These are phyloP conservation scores for Holothuria leucospilota DNA, from an alignment of 53 echinoderm and acorn worm species.

Conservation along the genomic window DNA sequence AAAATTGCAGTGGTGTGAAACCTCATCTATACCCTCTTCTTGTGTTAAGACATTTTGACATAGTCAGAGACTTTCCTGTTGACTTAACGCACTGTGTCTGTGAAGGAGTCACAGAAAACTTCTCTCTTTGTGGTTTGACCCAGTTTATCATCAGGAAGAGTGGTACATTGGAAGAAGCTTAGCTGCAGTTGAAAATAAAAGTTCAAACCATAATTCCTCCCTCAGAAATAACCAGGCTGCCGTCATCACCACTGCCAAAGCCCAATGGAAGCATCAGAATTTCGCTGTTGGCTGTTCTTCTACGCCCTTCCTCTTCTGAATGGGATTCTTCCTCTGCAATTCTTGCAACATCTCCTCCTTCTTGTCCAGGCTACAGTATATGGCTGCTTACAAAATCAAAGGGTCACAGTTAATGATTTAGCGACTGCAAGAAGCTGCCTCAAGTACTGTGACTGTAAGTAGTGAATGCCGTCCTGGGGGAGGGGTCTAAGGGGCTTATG, in stretches of 20 bases:
- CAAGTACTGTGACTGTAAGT: not conserved
- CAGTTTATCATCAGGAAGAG: slow-evolving; percentile 2
- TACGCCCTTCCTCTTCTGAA: slow-evolving; percentile 4
- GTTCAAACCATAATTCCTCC: slow-evolving; percentile 1
- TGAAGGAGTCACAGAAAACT: slow-evolving; percentile 25
- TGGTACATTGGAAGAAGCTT: slow-evolving; percentile 29
- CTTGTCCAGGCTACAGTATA: slow-evolving; percentile 28
- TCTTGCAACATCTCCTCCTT: slow-evolving; percentile 4
- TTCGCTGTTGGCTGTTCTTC: slow-evolving; percentile 29
- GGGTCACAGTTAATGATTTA: not conserved
- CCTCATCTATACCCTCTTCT: not conserved
- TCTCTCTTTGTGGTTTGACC: slow-evolving; percentile 33
- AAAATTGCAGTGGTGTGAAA: slow-evolving; percentile 29
- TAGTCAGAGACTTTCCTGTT: slow-evolving; percentile 18
- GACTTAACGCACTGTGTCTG: slow-evolving; percentile 32
- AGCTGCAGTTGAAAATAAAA: not conserved
- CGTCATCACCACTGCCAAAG: slow-evolving; percentile 15
- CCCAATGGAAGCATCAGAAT: slow-evolving; percentile 43
- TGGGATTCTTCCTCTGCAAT: not conserved
- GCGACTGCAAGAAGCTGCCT: not conserved
- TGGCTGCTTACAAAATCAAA: slow-evolving; percentile 16
- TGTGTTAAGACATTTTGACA: not conserved
- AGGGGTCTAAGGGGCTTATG: no score
- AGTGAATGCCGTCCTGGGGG: no score
- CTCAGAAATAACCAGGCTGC: slow-evolving; percentile 21